Percentiles rank a stretch among this genome's conserved stretches.
Evolutionary conservation across 2,113 vertebrate species (phyloP).

Genomic region (Sylvia atricapilla): DNA sequence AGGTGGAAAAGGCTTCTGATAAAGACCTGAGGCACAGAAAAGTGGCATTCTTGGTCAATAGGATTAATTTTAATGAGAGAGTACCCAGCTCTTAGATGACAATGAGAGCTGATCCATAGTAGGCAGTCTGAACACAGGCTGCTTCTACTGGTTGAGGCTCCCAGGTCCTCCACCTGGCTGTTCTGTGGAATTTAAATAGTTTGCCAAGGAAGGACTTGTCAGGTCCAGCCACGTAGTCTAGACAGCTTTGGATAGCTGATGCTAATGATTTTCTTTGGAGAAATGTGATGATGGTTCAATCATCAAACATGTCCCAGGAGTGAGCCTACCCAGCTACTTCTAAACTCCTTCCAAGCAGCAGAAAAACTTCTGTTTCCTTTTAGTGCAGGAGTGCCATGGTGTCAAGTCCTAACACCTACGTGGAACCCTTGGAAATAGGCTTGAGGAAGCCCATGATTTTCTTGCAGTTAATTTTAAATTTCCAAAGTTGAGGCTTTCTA

Average conservation of each 20-base stretch:
- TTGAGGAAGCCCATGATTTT: not conserved
- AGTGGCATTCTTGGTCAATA: not conserved
- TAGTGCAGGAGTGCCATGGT: not conserved
- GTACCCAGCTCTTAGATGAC: not conserved
- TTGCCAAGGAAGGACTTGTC: not conserved
- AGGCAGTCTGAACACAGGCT: not conserved
- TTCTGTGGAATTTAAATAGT: not conserved
- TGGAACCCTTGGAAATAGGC: not conserved
- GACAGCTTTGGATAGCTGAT: not conserved
- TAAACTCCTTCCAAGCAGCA: not conserved
- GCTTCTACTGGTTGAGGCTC: not conserved
- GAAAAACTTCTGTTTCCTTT: not conserved
- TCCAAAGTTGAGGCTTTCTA: not conserved
- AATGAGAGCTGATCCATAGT: not conserved
- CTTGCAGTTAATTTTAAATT: not conserved
- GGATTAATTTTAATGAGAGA: not conserved
- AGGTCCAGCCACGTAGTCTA: not conserved
- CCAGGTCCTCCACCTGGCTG: not conserved
- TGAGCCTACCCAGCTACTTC: not conserved
- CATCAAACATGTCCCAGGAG: not conserved
- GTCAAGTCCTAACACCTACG: not conserved
- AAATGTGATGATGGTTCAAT: rapidly evolving
- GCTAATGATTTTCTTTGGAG: not conserved
- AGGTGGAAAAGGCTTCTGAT: not conserved
- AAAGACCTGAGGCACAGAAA: not conserved